A percentile compares a stretch with the other conserved stretches of the same genome.
phyloP scores from a whole-genome alignment of 2,888 invertebrate genomes.

The Homarus gammarus region DNA sequence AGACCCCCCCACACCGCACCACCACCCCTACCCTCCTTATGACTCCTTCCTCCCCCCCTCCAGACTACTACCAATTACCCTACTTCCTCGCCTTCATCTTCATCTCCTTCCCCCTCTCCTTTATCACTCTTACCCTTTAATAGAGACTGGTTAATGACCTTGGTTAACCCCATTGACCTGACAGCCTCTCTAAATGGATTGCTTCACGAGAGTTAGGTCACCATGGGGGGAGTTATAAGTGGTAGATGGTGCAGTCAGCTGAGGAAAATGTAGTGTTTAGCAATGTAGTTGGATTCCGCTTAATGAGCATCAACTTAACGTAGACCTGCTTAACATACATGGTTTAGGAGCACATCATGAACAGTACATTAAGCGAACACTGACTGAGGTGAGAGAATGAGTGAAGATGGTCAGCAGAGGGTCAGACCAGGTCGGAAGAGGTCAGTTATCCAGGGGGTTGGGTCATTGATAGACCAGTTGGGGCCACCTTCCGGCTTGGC shows the following conservation, averaged over 20 bases:
- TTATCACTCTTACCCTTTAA: background rate
- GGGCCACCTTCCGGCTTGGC: constrained; percentile 7
- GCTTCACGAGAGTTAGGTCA: no score
- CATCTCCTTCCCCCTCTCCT: background rate
- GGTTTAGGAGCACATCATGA: no score
- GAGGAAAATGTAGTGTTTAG: no score
- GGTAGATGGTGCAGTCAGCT: no score
- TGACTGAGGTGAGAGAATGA: no score
- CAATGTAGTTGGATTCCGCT: no score
- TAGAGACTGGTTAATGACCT: background rate
- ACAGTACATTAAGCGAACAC: no score
- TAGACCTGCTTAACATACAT: no score
- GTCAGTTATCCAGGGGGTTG: no score
- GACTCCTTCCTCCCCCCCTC: background rate
- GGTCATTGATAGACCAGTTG: background rate
- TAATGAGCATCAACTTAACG: no score
- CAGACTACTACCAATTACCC: background rate
- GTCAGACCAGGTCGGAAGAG: background rate
- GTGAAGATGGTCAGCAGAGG: background rate
- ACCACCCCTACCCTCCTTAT: background rate
- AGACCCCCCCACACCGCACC: background rate
- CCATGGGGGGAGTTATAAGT: no score
- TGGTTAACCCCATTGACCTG: background rate
- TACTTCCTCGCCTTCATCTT: background rate
- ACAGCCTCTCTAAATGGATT: no score